Percentiles rank a stretch among this genome's conserved stretches.
phyloP scores from a whole-genome alignment of 1,140 invertebrate species.

The Solen grandis region DNA sequence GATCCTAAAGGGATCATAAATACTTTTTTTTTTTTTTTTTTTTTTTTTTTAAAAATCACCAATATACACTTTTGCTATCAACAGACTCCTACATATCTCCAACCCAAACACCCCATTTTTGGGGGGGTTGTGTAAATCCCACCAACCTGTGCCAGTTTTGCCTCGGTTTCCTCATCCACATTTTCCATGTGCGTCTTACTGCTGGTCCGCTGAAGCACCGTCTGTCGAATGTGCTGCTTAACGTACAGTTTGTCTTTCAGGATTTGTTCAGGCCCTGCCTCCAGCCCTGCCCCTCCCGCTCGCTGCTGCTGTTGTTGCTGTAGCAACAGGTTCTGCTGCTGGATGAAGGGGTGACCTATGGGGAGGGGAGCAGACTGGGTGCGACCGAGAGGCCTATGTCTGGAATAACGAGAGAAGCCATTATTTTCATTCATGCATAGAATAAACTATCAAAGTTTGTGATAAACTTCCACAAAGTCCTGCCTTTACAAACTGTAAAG shows the following conservation, averaged over 20 bases:
- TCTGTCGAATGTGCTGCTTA: constrained; percentile 92
- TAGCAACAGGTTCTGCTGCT: constrained; percentile 85
- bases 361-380: constrained; percentile 90
- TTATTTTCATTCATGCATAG: too few relatives aligned
- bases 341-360: constrained; percentile 94
- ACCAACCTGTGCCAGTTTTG: constrained; percentile 80
- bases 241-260: constrained; percentile 63
- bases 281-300: constrained; percentile 39
- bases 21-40: too few relatives aligned
- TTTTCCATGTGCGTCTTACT: constrained; percentile 86
- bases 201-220: constrained; percentile 89
- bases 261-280: constrained; percentile 50
- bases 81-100: too few relatives aligned
- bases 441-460: too few relatives aligned
- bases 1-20: too few relatives aligned
- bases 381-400: constrained; percentile 77
- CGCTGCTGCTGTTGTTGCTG: constrained; percentile 86
- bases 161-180: constrained; percentile 84
- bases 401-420: constrained; percentile 48
- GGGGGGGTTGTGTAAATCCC: too few relatives aligned
- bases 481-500: too few relatives aligned
- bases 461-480: too few relatives aligned
- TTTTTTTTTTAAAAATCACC: too few relatives aligned
- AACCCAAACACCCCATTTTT: too few relatives aligned
- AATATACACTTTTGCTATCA: too few relatives aligned